A percentile compares a stretch with the other conserved stretches of the same genome.
Conservation (phyloP, 2,797 vertebrate species). For the Sphenopsis melanotis region DNA sequence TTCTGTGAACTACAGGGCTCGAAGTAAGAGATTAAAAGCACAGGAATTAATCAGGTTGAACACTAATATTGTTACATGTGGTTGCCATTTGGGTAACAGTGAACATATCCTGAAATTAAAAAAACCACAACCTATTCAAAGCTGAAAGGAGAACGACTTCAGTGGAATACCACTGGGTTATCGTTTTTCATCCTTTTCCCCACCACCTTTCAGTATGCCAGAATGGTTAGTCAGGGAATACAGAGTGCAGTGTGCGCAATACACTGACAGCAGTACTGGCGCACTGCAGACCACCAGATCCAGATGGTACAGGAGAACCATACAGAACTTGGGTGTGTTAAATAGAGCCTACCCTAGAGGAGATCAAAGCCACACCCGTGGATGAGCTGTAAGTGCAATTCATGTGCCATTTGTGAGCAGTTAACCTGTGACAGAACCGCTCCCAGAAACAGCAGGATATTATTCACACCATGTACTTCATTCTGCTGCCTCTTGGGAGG, state of each 20-base stretch:
- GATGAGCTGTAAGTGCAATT: background rate
- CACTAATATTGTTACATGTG: background rate
- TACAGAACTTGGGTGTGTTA: background rate
- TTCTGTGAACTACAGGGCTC: background rate
- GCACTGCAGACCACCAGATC: background rate
- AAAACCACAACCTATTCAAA: background rate
- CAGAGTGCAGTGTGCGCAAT: fast-evolving
- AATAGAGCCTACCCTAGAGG: background rate
- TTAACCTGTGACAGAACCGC: background rate
- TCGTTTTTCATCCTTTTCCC: background rate
- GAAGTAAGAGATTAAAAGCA: slow-evolving; percentile 7
- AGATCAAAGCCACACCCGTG: background rate
- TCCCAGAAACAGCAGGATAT: background rate
- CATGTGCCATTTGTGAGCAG: background rate
- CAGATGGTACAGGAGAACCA: background rate
- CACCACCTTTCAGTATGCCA: background rate
- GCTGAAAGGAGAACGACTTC: background rate
- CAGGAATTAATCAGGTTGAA: background rate
- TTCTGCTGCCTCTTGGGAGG: background rate
- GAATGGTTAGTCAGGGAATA: background rate
- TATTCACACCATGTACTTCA: background rate
- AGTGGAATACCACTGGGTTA: background rate
- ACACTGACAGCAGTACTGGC: background rate
- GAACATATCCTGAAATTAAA: background rate
- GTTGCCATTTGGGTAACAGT: background rate